Evolutionary conservation across 2,797 vertebrate genomes (phyloP).

Genomic region (Cirrhinus molitorella): DNA sequence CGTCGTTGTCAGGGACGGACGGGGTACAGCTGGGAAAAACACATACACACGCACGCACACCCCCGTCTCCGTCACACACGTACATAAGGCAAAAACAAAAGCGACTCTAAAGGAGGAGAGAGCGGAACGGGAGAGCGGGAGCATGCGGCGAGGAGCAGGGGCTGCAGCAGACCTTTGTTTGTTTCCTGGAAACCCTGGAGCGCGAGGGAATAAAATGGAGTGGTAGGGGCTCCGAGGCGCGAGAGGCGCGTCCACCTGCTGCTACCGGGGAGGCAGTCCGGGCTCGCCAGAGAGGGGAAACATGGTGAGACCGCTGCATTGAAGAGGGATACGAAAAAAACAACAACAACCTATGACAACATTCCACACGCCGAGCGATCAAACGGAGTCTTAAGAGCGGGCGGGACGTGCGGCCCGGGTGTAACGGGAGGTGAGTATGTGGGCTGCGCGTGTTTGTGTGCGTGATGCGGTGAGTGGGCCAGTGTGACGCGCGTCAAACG

Average conservation of each 20-base stretch:
- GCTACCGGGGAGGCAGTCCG: constrained; percentile 68
- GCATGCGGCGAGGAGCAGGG: constrained; percentile 54
- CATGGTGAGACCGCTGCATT: constrained; percentile 68
- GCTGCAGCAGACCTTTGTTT: constrained; percentile 58
- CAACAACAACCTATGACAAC: constrained; percentile 32
- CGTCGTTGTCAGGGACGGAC: constrained; percentile 62
- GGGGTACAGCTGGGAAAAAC: constrained; percentile 59
- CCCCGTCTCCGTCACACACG: constrained; percentile 41
- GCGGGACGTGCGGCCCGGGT: constrained; percentile 49
- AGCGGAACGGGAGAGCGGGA: constrained; percentile 43
- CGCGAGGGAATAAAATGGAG: constrained; percentile 65
- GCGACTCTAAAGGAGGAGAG: constrained; percentile 38
- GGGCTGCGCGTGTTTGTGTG: constrained; percentile 30
- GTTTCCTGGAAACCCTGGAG: constrained; percentile 60
- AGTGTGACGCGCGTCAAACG: constrained; percentile 61
- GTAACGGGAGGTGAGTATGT: constrained; percentile 58
- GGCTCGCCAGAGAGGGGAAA: constrained; percentile 61
- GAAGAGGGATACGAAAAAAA: constrained; percentile 35
- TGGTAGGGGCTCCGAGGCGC: constrained; percentile 63
- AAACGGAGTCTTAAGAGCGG: constrained; percentile 35
- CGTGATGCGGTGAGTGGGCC: constrained; percentile 59
- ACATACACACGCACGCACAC: constrained; percentile 39
- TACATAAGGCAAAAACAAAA: constrained; percentile 57
- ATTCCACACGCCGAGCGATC: constrained; percentile 27
- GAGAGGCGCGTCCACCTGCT: constrained; percentile 79